Percentiles rank a stretch among this genome's conserved stretches.
These are phyloP conservation scores for Huso huso DNA, from an alignment of 2,797 vertebrate genomes.

Conservation along the genomic window DNA sequence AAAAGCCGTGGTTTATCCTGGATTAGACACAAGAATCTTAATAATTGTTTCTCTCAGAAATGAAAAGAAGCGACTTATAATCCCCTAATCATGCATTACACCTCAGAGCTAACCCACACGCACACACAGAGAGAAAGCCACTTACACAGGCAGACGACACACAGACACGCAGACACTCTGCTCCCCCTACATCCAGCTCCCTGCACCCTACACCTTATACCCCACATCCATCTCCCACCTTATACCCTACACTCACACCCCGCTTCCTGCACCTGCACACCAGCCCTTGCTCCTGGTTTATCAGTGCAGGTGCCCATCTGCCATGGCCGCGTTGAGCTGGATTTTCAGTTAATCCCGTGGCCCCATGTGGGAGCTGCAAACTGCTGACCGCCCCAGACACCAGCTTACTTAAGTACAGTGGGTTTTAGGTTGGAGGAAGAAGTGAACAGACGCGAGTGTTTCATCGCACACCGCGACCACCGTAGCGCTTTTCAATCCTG, in stretches of 20 bases:
- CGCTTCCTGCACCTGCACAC: no score
- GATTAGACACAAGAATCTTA: slow-evolving; percentile 82
- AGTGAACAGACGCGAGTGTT: no score
- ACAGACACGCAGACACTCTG: not conserved
- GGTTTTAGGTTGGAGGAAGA: slow-evolving; percentile 57
- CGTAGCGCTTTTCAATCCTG: no score
- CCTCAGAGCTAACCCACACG: slow-evolving; percentile 66
- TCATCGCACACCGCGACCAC: no score
- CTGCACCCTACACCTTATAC: no score
- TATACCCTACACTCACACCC: no score
- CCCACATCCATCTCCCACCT: no score
- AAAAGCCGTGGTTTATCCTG: slow-evolving; percentile 80
- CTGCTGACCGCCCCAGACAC: slow-evolving; percentile 84
- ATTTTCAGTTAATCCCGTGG: slow-evolving; percentile 91
- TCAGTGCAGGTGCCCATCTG: slow-evolving; percentile 86
- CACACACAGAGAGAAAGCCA: not conserved
- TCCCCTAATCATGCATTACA: slow-evolving; percentile 82
- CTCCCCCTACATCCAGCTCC: no score
- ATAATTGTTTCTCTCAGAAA: slow-evolving; percentile 82
- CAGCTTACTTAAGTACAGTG: slow-evolving; percentile 77
- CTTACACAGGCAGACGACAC: not conserved
- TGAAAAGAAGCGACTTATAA: slow-evolving; percentile 74
- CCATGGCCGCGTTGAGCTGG: slow-evolving; percentile 72
- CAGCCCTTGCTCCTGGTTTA: no score
- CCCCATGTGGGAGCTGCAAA: slow-evolving; percentile 85